Evolutionary conservation across 2,888 invertebrate species (phyloP), one percentile per base, ranked within the genome.

Genomic region (Protophormia terraenovae): DNA sequence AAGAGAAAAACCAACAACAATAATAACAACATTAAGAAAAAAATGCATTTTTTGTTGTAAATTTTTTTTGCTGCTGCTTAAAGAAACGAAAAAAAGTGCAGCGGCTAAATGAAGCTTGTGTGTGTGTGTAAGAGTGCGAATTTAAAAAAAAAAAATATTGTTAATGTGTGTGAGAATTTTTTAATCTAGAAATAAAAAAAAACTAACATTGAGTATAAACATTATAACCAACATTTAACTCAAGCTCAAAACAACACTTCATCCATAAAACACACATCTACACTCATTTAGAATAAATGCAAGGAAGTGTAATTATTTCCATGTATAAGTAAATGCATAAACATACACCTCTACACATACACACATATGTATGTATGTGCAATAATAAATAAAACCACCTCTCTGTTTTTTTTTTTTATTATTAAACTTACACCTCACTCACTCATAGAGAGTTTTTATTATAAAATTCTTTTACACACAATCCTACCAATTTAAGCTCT

Each of bases 31-130:
- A 69, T 53, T 7, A 73, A 45, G 14, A 71, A 85, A 84, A 69
- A 73, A 82, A 24, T 85, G 85, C 85, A 85, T 75, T 85, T 66
- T 72, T 83, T 76, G 60, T 73, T 75, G 47, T 47, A 73, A 73
- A 58, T 58, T 45, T 50, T 27, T 58, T 60, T 60, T 77, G 69
- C 69, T 73, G 75, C 47, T 55, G 67, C 22, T 76, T 66, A 64
- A 80, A 73, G 62, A 41, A 53, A n/a, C 41, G 19, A 69, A 69
- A 71, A 64, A 76, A 64, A 69, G 45, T 84, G 77, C 81, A 73
- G 73, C 73, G 47, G 82, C 84, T 82, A 78, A 62, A 78, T 72
- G 58, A 78, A 85, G 82, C 85, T 73, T 78, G 8, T 71, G 10
- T 84, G 29, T 58, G 2, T 12, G n/a, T 66, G 22, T 45, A 16